A percentile compares a stretch with the other conserved stretches of the same genome.
These are phyloP conservation scores for Eumerus sabulonum DNA, from an alignment of 2,888 invertebrate genomes.

Conservation along the genomic window DNA sequence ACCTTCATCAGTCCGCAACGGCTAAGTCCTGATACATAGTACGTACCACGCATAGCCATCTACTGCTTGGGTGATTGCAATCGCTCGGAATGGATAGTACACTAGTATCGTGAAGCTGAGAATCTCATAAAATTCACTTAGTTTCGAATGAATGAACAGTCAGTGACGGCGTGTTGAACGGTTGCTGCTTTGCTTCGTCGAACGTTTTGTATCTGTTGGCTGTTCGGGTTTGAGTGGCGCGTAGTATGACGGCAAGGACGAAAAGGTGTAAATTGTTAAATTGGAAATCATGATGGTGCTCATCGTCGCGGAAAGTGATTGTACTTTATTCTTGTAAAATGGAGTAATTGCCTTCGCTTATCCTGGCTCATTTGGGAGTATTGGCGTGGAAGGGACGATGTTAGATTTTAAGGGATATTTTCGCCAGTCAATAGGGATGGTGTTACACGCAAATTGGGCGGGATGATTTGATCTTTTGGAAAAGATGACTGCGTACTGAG, in stretches of 20 bases:
- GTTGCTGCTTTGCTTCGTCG: no score
- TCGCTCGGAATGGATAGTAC: not conserved
- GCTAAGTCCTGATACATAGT: no score
- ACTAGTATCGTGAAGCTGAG: constrained; percentile 37
- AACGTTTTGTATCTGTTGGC: no score
- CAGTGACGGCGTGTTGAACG: not conserved
- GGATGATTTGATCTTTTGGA: no score
- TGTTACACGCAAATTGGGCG: not conserved
- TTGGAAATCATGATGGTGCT: constrained; percentile 65
- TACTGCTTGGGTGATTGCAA: constrained; percentile 39
- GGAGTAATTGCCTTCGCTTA: constrained; percentile 57
- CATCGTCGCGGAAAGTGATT: constrained; percentile 64
- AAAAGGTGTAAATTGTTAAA: constrained; percentile 67
- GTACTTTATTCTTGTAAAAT: constrained; percentile 44
- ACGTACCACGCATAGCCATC: not conserved
- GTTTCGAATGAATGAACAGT: constrained; percentile 53
- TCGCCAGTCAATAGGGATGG: not conserved
- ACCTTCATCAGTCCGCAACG: no score
- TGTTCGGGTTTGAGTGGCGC: no score
- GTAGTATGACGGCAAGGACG: constrained; percentile 1
- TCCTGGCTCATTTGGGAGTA: constrained; percentile 40
- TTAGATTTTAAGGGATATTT: no score
- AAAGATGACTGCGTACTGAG: no score
- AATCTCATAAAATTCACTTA: constrained; percentile 64
- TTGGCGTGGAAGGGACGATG: constrained; percentile 41